Evolutionary conservation across 2,113 vertebrate genomes (phyloP).

Genomic region (Empidonax traillii): DNA sequence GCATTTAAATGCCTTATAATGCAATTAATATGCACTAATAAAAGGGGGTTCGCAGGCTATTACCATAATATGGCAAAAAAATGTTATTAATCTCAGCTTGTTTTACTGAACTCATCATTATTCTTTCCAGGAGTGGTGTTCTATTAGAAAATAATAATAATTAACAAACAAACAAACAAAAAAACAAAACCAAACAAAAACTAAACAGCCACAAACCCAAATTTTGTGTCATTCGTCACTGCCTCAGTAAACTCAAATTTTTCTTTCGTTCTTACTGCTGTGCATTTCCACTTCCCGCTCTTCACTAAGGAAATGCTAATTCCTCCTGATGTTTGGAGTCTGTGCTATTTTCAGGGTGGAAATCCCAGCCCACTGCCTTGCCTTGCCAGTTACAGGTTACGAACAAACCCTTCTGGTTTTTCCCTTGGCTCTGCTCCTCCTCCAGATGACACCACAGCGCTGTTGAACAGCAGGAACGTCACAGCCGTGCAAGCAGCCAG

Average conservation of each 20-base stretch:
- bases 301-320: not conserved
- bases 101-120: constrained; percentile 8
- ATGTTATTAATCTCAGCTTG: not conserved
- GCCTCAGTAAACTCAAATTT: not conserved
- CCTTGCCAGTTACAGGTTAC: not conserved
- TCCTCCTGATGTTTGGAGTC: not conserved
- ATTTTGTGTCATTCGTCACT: not conserved
- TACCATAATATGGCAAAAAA: not conserved
- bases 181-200: not conserved
- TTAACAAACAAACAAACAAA: too few species aligned
- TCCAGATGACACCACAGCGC: not conserved
- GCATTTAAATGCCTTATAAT: not conserved
- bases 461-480: not conserved
- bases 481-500: not conserved
- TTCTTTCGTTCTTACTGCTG: not conserved
- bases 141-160: not conserved
- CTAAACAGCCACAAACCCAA: not conserved
- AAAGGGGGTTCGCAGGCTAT: constrained; percentile 20
- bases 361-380: not conserved
- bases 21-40: not conserved
- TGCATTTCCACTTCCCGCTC: not conserved
- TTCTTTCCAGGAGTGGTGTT: not conserved
- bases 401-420: not conserved
- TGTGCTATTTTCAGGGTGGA: constrained; percentile 1
- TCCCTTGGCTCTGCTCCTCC: not conserved